Evolutionary conservation across 2,797 vertebrate species (phyloP).

Genomic region (Anas bernieri): DNA sequence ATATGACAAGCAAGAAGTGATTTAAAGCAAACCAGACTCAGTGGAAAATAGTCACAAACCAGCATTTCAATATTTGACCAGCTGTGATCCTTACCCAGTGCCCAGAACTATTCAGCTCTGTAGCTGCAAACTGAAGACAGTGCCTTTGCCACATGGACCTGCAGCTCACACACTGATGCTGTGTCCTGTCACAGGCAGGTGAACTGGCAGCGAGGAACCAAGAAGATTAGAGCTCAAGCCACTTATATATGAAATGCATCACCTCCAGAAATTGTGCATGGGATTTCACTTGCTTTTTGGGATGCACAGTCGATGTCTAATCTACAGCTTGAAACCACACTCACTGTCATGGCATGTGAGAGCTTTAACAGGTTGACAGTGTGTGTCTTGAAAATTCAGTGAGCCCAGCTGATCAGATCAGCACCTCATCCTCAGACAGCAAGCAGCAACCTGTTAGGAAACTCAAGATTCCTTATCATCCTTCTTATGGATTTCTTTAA

Average conservation of each 20-base stretch:
- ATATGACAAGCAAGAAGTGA: neutral
- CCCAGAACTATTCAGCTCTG: neutral
- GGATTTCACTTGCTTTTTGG: neutral
- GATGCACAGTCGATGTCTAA: neutral
- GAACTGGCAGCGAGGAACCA: neutral
- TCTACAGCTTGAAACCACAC: neutral
- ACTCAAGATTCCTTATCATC: neutral
- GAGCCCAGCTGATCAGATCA: neutral
- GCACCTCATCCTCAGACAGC: rapidly evolving
- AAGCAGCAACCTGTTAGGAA: neutral
- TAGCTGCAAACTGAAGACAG: neutral
- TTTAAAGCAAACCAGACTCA: neutral
- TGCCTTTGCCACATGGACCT: neutral
- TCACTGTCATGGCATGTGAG: neutral
- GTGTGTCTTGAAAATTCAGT: neutral
- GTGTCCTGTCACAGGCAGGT: neutral
- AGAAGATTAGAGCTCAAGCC: neutral
- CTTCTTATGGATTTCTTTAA: neutral
- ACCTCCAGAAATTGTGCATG: neutral
- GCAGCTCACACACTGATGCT: neutral
- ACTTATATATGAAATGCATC: rapidly evolving
- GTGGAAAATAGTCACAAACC: neutral
- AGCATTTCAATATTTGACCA: neutral
- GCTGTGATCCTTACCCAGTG: neutral
- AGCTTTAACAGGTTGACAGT: neutral